Conservation (phyloP, 2,113 vertebrate species). For the Phylloscopus whistleri region DNA sequence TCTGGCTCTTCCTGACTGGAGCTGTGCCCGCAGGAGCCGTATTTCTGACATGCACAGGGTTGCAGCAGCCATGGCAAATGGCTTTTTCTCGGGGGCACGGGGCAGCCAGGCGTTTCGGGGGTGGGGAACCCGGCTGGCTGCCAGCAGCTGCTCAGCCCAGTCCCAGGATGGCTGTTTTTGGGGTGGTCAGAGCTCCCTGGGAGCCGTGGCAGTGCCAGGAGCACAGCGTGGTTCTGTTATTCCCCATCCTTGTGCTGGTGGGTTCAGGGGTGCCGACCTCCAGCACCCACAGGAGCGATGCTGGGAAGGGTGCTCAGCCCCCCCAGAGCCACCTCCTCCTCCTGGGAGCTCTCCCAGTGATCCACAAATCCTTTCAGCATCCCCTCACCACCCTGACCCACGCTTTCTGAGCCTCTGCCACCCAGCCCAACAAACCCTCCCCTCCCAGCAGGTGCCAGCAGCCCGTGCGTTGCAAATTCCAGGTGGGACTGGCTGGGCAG, state of each 20-base stretch:
- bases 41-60: constrained; percentile 35
- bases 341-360: not conserved
- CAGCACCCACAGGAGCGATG: rapidly evolving
- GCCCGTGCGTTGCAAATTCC: not conserved
- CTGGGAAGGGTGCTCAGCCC: not conserved
- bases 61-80: constrained; percentile 42
- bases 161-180: not conserved
- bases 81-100: not conserved
- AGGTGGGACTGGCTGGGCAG: not conserved
- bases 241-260: rapidly evolving
- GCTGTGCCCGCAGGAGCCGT: constrained; percentile 58
- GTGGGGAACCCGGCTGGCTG: not conserved
- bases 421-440: not conserved
- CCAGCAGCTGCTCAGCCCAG: not conserved
- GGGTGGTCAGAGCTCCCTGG: rapidly evolving
- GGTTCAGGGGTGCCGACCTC: not conserved
- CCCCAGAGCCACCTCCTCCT: not conserved
- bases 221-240: not conserved
- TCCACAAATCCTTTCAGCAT: too few relatives aligned
- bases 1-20: constrained; percentile 50
- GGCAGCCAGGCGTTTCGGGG: not conserved
- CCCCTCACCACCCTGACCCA: rapidly evolving
- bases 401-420: not conserved
- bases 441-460: not conserved
- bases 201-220: rapidly evolving